Conservation (phyloP, 2,113 vertebrate genomes). For the Rhinopomastus cyanomelas region DNA sequence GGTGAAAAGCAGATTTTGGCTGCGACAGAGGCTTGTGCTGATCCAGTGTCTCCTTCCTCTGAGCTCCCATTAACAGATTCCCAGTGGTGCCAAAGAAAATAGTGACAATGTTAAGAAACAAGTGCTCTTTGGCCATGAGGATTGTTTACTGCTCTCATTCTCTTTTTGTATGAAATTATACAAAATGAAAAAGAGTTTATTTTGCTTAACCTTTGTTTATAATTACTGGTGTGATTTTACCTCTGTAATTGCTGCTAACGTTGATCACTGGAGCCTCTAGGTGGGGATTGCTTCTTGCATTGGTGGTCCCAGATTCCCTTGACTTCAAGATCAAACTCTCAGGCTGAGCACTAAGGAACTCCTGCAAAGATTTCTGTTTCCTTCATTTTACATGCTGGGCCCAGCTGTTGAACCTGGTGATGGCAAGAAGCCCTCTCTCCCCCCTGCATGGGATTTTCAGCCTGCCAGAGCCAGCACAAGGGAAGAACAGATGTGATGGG, state of each 20-base stretch:
- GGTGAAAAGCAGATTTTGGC: slow-evolving; percentile 39
- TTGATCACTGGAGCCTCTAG: slow-evolving; percentile 1
- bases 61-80: not conserved
- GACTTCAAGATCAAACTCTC: slow-evolving; percentile 1
- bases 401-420: slow-evolving; percentile 46
- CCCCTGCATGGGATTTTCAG: slow-evolving; percentile 36
- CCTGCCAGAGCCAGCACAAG: slow-evolving; percentile 32
- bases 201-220: slow-evolving; percentile 43
- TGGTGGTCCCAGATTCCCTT: not conserved
- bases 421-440: slow-evolving; percentile 48
- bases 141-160: slow-evolving; percentile 49
- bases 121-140: slow-evolving; percentile 28
- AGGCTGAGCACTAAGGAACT: slow-evolving; percentile 12
- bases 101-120: slow-evolving; percentile 59
- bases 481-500: slow-evolving; percentile 32
- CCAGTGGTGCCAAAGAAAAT: slow-evolving; percentile 68
- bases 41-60: slow-evolving; percentile 38
- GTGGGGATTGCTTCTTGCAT: not conserved
- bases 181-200: not conserved
- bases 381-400: slow-evolving; percentile 44
- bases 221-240: not conserved
- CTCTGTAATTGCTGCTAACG: not conserved
- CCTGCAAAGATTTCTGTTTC: slow-evolving; percentile 32
- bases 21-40: slow-evolving; percentile 18
- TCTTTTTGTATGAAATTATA: not conserved